Evolutionary conservation across 2,113 vertebrate genomes (phyloP).

Genomic region (Zeus faber): DNA sequence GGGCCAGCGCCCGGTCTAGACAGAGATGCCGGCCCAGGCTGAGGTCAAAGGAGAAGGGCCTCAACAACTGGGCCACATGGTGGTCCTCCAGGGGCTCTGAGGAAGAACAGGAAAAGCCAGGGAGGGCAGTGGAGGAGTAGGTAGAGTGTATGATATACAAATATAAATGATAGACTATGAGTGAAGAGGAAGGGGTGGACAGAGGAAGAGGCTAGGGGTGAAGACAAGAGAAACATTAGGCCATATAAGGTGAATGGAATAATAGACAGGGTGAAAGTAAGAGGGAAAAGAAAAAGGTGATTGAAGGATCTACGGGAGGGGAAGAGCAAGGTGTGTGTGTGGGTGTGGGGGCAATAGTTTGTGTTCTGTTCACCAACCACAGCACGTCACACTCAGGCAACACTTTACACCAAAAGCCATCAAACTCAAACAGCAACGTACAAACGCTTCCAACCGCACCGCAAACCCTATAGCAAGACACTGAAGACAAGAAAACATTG

Average conservation of each 20-base stretch:
- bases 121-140: constrained; percentile 46
- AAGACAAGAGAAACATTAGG: constrained; percentile 9
- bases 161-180: constrained; percentile 37
- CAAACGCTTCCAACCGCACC: no score
- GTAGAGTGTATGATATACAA: constrained; percentile 29
- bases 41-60: constrained; percentile 88
- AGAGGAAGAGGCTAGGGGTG: constrained; percentile 62
- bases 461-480: no score
- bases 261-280: no score
- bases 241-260: background rate
- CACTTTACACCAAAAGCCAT: no score
- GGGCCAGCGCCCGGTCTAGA: constrained; percentile 90
- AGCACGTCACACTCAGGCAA: no score
- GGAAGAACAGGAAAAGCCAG: constrained; percentile 77
- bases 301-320: no score
- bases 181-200: constrained; percentile 36
- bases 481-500: no score
- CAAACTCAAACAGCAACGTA: no score
- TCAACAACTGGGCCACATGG: constrained; percentile 91
- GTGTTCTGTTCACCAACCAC: no score
- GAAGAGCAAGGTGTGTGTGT: no score
- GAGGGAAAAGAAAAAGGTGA: no score
- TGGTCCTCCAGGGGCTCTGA: constrained; percentile 90
- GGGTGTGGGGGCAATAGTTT: no score
- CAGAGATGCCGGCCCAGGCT: constrained; percentile 80